Evolutionary conservation across 2,113 vertebrate species (phyloP), one percentile per base, ranked within the genome.

Genomic region (Dolichallabes microphthalmus): DNA sequence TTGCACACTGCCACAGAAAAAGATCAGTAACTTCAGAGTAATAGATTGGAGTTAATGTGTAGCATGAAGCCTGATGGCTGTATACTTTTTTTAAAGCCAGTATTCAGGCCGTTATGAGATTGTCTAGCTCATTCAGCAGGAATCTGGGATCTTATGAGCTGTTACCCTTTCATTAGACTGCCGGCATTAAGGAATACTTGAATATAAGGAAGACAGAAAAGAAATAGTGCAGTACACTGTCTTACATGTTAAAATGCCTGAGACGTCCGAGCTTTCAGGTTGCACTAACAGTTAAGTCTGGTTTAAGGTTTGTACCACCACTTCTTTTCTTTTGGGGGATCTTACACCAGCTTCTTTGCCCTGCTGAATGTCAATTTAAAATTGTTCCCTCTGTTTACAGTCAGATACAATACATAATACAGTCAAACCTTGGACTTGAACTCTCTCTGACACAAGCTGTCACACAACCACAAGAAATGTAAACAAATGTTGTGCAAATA

Each of bases 121-220:
- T 76, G 50, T 27, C 50, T 53, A 17, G 45, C 50, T 76, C 27
- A 13, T 74, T 75, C 73, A 75, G 73, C 73, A 75, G 73, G 45
- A 22, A 75, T 50, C 14, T 75, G 13, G 50, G 73, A 17, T 76
- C 25, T 53, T 53, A 11, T 76, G 73, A 27, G 73, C 25, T 19
- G 73, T 50, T 53, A 52, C 25, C 17, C 13, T 76, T 7, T 76
- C 14, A 15, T 50, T 75, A 52, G 73, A 27, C 22, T 76, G 25
- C 50, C 27, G 73, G 73, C 50, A 53, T 27, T n/a, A 19, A 53
- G 25, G 25, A 76, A 76, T 15, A 76, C 50, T 10, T 53, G 53
- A 27, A 25, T 25, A 76, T 7, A 76, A 27, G 20, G 6, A 22
- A 61, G 20, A 61, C 7, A 75, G 53, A 61, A 61, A 61, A 61